These are phyloP conservation scores for Plecturocebus donacophilus DNA, from an alignment of 2,113 vertebrate species.

Conservation along the genomic window DNA sequence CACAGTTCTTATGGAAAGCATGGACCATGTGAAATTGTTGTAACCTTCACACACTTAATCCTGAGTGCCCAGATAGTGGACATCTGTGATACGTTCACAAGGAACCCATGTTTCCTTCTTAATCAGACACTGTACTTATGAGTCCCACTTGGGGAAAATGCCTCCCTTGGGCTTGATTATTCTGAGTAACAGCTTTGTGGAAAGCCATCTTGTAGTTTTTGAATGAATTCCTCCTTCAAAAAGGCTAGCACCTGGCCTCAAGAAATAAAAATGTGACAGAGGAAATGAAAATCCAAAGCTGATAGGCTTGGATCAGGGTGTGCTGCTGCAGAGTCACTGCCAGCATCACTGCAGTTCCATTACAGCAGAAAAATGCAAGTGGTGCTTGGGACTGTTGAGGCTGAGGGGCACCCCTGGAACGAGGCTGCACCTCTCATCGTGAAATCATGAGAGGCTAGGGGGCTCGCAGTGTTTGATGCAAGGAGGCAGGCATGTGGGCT, in stretches of 20 bases:
- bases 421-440: not conserved
- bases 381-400: too few species aligned
- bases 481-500: not conserved
- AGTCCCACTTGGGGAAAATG: not conserved
- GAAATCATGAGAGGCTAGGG: not conserved
- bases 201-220: not conserved
- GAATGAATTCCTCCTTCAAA: not conserved
- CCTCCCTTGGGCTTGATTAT: not conserved
- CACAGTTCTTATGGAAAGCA: not conserved
- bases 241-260: not conserved
- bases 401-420: accelerated
- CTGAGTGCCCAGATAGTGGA: too few species aligned
- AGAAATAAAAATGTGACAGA: not conserved
- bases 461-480: accelerated
- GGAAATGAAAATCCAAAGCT: not conserved
- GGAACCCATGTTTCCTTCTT: not conserved
- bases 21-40: not conserved
- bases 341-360: accelerated
- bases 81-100: not conserved
- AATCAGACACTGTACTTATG: not conserved
- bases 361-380: not conserved
- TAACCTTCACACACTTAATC: too few species aligned
- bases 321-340: not conserved
- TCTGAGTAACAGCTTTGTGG: not conserved
- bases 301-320: too few species aligned